A percentile compares a stretch with the other conserved stretches of the same genome.
Evolutionary conservation across 2,888 invertebrate genomes (phyloP).

Genomic region (Apodemia duryi): DNA sequence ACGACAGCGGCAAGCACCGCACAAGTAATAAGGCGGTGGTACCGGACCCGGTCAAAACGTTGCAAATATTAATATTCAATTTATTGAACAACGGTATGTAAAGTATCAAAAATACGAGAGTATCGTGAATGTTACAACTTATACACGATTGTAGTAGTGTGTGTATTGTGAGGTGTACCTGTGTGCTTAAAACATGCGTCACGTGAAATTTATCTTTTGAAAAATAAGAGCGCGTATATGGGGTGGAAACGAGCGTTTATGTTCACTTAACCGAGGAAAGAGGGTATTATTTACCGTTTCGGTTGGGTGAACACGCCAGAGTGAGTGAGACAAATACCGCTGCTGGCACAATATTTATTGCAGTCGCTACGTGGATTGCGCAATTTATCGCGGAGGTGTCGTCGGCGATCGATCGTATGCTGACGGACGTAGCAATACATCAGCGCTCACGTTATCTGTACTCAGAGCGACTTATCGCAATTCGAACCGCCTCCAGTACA

Average conservation of each 20-base stretch:
- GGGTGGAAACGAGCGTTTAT: conserved; percentile 79
- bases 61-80: no score
- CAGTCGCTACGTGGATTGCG: conserved; percentile 75
- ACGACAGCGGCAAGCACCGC: no score
- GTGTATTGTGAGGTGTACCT: conserved; percentile 24
- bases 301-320: conserved; percentile 75
- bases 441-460: conserved; percentile 73
- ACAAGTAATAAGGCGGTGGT: no score
- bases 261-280: conserved; percentile 79
- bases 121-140: not conserved
- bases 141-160: not conserved
- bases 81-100: no score
- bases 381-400: conserved; percentile 77
- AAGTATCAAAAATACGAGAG: not conserved
- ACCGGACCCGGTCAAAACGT: no score
- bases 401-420: conserved; percentile 71
- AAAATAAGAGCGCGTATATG: conserved; percentile 78
- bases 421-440: conserved; percentile 73
- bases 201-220: conserved; percentile 75
- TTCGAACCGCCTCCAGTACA: conserved; percentile 39
- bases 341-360: conserved; percentile 73
- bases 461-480: conserved; percentile 72
- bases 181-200: conserved; percentile 42
- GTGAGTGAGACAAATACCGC: conserved; percentile 77
- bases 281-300: conserved; percentile 79